Base-by-base conservation (phyloP, 2,888 invertebrate species). In the Dendrolimus pini region DNA sequence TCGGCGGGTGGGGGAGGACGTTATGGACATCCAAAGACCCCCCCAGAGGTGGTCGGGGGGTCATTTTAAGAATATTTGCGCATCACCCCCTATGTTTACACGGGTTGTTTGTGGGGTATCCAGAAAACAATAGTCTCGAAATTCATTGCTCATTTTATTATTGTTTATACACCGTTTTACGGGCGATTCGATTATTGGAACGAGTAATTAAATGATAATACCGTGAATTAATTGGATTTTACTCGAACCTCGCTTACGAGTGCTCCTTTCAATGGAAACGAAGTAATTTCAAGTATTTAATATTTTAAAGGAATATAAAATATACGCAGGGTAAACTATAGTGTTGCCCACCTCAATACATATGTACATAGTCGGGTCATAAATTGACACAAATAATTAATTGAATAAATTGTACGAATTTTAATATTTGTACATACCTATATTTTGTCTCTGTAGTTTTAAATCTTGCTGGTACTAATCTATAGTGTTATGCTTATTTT, bases 111-210 rank as follows among this genome's bases (percentile, higher is more conserved):
- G 89, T 86, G 85, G 87, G 85, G 87, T 87, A 80, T 85, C 88
- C 87, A 86, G 87, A 86, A 89, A 89, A 90, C 90, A 90, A 90
- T 90, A 85, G 89, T 89, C 88, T 85, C 84, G 78, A 86, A 88
- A 89, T 89, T 89, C 89, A 89, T 90, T 90, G 89, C 88, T 85
- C 89, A 85, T 90, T 90, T 90, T 89, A 90, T 90, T 90, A 90
- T 88, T 90, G 89, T 90, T 88, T 78, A 85, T 87, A 86, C 84
- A 79, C 84, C 89, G 82, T 87, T 90, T 88, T 89, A 89, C 83
- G 88, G 82, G 80, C 85, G 78, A 86, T 88, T 89, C 89, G 88
- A 89, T 88, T 89, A 90, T 89, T 89, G 89, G 87, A 80, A 80
- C 85, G 77, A 78, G 86, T 88, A 89, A 90, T 89, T 89, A 89